Evolutionary conservation across 2,888 invertebrate species (phyloP).

Genomic region (Drosophila neonasuta): DNA sequence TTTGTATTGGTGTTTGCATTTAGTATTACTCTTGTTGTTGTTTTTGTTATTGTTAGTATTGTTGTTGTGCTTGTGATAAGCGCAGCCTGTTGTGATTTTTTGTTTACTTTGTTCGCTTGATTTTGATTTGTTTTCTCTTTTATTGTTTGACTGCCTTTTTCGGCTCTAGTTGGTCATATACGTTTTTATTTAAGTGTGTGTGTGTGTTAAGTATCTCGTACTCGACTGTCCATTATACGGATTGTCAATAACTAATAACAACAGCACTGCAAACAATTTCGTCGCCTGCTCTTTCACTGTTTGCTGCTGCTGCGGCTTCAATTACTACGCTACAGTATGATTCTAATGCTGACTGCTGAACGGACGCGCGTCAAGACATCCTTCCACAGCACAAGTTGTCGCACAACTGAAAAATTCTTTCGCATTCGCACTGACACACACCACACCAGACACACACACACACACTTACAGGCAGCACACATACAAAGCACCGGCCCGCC

Average conservation of each 20-base stretch:
- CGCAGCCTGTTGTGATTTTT: conserved; percentile 42
- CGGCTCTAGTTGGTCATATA: conserved; percentile 12
- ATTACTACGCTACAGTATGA: background rate
- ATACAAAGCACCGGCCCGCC: conserved; percentile 31
- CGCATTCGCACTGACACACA: conserved; percentile 60
- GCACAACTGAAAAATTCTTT: conserved; percentile 83
- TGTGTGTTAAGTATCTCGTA: conserved; percentile 7
- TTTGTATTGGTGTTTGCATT: conserved; percentile 11
- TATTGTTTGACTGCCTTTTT: conserved; percentile 18
- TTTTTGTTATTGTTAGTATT: conserved; percentile 1
- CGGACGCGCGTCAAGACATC: conserved; percentile 82
- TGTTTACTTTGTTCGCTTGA: conserved; percentile 35
- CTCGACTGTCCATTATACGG: conserved; percentile 33
- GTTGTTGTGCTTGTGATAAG: conserved; percentile 47
- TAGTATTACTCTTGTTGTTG: conserved; percentile 3
- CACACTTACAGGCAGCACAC: conserved; percentile 9
- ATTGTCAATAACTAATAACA: conserved; percentile 49
- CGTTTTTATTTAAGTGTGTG: background rate
- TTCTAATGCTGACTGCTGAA: conserved; percentile 39
- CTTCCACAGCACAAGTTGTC: conserved; percentile 85
- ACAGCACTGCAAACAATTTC: conserved; percentile 17
- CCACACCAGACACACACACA: conserved; percentile 15
- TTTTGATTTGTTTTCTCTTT: conserved; percentile 32
- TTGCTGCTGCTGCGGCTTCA: conserved; percentile 23
- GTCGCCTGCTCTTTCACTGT: conserved; percentile 34